Percentiles rank a stretch among this genome's conserved stretches.
phyloP scores from a whole-genome alignment of 2,113 vertebrate genomes.

The crab-eating macaque (Macaca fascicularis) region DNA sequence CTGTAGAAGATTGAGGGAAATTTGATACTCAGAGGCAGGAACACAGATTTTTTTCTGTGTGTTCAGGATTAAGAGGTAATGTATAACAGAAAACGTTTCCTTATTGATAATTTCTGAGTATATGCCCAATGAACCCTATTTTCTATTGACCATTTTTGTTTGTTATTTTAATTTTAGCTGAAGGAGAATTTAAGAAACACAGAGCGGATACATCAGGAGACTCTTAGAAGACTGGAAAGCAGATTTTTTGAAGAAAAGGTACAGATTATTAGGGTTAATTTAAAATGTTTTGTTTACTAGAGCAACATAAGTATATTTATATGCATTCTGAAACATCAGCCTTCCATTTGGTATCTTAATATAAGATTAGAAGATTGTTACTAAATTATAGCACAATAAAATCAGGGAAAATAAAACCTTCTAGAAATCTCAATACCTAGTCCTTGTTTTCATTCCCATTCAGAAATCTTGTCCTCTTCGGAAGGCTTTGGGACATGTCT shows the following conservation, averaged over 20 bases:
- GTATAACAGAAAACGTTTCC: constrained; percentile 7
- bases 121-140: neutral
- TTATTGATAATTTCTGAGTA: neutral
- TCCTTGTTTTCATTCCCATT: neutral
- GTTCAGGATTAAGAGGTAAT: constrained; percentile 42
- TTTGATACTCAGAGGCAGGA: neutral
- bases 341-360: constrained; percentile 23
- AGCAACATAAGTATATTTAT: neutral
- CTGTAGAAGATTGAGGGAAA: neutral
- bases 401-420: neutral
- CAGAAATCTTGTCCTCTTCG: constrained; percentile 8
- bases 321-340: neutral
- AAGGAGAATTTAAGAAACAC: constrained; percentile 84
- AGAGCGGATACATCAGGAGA: constrained; percentile 86
- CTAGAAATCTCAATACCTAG: neutral
- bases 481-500: neutral
- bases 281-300: constrained; percentile 41
- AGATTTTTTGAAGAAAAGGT: constrained; percentile 92
- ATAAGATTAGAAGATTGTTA: constrained; percentile 40
- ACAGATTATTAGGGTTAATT: constrained; percentile 51
- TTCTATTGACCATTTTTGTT: neutral
- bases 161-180: constrained; percentile 79
- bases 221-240: constrained; percentile 84
- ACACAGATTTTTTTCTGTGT: neutral
- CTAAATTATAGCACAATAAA: neutral